A percentile compares a stretch with the other conserved stretches of the same genome.
phyloP scores from a whole-genome alignment of 2,113 vertebrate species.

The Morone chrysops region DNA sequence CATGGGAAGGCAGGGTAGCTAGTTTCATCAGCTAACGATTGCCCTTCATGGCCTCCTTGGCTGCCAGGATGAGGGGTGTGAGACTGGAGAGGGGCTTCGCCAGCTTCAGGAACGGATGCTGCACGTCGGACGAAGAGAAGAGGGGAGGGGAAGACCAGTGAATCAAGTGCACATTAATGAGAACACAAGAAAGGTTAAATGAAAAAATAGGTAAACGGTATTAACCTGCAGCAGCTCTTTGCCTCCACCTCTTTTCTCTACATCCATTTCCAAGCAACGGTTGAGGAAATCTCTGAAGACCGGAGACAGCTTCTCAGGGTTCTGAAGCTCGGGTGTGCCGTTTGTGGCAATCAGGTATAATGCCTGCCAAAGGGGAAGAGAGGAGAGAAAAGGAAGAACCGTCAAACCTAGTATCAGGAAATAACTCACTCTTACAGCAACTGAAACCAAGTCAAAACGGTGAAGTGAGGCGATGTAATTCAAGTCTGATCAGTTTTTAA shows the following conservation, averaged over 20 bases:
- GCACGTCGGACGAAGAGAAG: constrained; percentile 29
- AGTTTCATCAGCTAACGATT: constrained; percentile 87
- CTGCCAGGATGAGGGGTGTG: constrained; percentile 97
- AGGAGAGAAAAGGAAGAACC: background rate
- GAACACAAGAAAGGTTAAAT: background rate
- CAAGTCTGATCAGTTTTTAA: background rate
- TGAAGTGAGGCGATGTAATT: background rate
- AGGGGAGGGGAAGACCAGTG: constrained; percentile 16
- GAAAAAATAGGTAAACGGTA: background rate
- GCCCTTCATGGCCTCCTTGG: constrained; percentile 99
- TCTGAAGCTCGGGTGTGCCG: constrained; percentile 97
- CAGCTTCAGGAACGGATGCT: constrained; percentile 99
- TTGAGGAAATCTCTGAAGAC: constrained; percentile 98
- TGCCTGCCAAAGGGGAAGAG: constrained; percentile 82
- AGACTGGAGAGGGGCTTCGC: constrained; percentile 98
- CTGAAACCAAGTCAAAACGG: background rate
- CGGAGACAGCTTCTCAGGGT: constrained; percentile 96
- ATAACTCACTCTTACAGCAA: background rate
- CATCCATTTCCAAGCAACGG: constrained; percentile 98
- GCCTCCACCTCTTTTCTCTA: constrained; percentile 96
- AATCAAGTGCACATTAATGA: background rate
- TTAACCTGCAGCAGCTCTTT: constrained; percentile 96
- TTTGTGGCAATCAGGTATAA: constrained; percentile 99
- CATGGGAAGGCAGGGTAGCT: constrained; percentile 65
- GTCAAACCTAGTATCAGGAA: constrained; percentile 1